A percentile compares a stretch with the other conserved stretches of the same genome.
These are phyloP conservation scores for Oryzias sinensis DNA, from an alignment of 2,797 vertebrate genomes.

Conservation along the genomic window DNA sequence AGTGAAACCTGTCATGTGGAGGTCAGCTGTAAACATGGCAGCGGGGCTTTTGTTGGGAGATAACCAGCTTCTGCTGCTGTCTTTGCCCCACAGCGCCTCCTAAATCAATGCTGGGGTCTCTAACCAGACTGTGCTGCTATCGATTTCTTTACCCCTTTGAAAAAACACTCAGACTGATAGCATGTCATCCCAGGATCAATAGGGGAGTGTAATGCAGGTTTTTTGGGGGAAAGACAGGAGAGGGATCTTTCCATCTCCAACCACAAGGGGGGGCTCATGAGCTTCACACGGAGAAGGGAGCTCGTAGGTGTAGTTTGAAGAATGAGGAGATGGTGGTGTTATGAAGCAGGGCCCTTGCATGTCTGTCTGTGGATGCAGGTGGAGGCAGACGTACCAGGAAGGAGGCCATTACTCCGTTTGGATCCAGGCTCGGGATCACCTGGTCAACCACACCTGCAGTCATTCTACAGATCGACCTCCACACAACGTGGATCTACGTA, in stretches of 20 bases:
- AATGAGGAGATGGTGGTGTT: no score
- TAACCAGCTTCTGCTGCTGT: slow-evolving; percentile 47
- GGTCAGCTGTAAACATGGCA: slow-evolving; percentile 69
- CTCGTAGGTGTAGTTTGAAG: not conserved
- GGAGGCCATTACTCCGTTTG: slow-evolving; percentile 76
- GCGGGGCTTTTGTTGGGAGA: slow-evolving; percentile 62
- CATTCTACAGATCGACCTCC: slow-evolving; percentile 58
- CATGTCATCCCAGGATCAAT: slow-evolving; percentile 78
- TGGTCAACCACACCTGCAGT: slow-evolving; percentile 52
- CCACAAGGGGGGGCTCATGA: slow-evolving; percentile 72
- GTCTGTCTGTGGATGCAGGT: slow-evolving; percentile 62
- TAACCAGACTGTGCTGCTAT: slow-evolving; percentile 79
- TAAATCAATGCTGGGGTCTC: slow-evolving; percentile 82
- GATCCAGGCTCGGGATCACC: slow-evolving; percentile 50
- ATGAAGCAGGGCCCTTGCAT: no score
- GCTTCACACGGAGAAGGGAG: slow-evolving; percentile 24
- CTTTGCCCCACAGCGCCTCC: slow-evolving; percentile 42
- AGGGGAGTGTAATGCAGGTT: slow-evolving; percentile 68
- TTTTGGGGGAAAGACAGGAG: slow-evolving; percentile 44
- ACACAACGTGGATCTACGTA: slow-evolving; percentile 67
- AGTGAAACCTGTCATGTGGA: slow-evolving; percentile 63
- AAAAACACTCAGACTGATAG: slow-evolving; percentile 75
- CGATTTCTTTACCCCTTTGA: slow-evolving; percentile 74
- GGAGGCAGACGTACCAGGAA: slow-evolving; percentile 74
- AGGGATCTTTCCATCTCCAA: slow-evolving; percentile 15